Conservation (phyloP, 1,140 invertebrate genomes). For the Drosophila saltans region DNA sequence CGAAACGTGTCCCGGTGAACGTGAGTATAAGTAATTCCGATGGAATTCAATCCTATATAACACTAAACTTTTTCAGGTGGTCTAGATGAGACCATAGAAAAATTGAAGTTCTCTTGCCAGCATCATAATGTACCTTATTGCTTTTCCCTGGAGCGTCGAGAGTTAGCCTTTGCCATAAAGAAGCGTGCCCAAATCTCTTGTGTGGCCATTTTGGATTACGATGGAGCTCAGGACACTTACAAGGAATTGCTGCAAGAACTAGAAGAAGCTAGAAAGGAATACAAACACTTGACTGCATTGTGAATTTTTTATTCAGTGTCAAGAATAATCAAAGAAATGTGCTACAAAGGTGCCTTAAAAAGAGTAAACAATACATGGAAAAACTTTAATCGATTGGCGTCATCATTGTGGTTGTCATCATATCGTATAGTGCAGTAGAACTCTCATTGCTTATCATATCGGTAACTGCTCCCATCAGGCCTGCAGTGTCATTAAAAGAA, state of each 20-base stretch:
- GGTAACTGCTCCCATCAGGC: slow-evolving; percentile 58
- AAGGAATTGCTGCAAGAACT: slow-evolving; percentile 54
- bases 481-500: slow-evolving; percentile 65
- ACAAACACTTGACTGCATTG: slow-evolving; percentile 47
- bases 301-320: slow-evolving; percentile 57
- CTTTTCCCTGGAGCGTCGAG: slow-evolving; percentile 62
- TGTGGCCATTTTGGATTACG: slow-evolving; percentile 72
- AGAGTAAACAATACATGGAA: neutral
- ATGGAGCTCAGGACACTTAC: slow-evolving; percentile 64
- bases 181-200: slow-evolving; percentile 76
- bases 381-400: slow-evolving; percentile 44
- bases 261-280: slow-evolving; percentile 45
- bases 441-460: slow-evolving; percentile 54
- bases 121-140: slow-evolving; percentile 64
- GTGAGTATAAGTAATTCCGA: slow-evolving; percentile 17
- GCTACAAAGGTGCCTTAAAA: slow-evolving; percentile 37
- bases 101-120: slow-evolving; percentile 63
- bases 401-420: slow-evolving; percentile 60
- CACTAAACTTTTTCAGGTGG: slow-evolving; percentile 40
- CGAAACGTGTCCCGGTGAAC: slow-evolving; percentile 61
- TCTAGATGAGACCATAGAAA: slow-evolving; percentile 61
- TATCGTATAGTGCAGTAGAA: slow-evolving; percentile 35
- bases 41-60: neutral
- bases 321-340: slow-evolving; percentile 28
- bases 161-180: slow-evolving; percentile 63